Base-by-base conservation (phyloP, 2,113 vertebrate genomes). In the Clupea harengus region DNA sequence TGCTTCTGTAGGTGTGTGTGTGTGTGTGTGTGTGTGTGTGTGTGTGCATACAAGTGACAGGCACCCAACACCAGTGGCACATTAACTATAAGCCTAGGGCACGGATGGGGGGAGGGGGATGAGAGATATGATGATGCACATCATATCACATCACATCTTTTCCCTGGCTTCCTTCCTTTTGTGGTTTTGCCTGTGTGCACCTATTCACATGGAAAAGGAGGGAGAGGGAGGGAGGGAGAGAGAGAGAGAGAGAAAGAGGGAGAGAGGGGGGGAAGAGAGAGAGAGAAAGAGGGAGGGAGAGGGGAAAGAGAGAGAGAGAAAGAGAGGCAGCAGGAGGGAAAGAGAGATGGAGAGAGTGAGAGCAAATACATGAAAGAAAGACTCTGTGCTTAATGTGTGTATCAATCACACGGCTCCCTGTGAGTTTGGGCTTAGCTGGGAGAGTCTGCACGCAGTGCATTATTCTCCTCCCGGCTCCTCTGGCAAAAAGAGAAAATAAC, bases 381-480 rank as follows among this genome's bases (percentile, higher is more conserved):
- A 20, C 46, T 84, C 78, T 72, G 50, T 84, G 82, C 83, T 84
- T 86, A 87, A 89, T 89, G 82, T 83, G 44, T 50, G 82, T 82
- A 86, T 86, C 84, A 54, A 87, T 89, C 86, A 86, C 72, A 50
- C 54, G 82, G 83, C 57, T 57, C 39, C 15, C 82, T 57, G 32
- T 64, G 81, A 84, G 82, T 89, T 84, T 87, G 86, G 72, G 83
- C 81, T 75, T 52, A 81, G 82, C 82, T 87, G 84, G 57, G 82
- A 85, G 89, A 80, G 72, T 52, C 25, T 15, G 64, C 84, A 81
- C 86, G 67, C 75, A 72, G 75, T 81, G 80, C 83, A 85, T 81
- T 81, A 84, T 54, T 81, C 83, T 83, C 81, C 85, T 54, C 72
- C 44, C 32, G 45, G 60, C 47, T 50, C 46, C 54, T 17, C 32